phyloP scores from a whole-genome alignment of 2,888 invertebrate species.

The Zelleria hepariella region DNA sequence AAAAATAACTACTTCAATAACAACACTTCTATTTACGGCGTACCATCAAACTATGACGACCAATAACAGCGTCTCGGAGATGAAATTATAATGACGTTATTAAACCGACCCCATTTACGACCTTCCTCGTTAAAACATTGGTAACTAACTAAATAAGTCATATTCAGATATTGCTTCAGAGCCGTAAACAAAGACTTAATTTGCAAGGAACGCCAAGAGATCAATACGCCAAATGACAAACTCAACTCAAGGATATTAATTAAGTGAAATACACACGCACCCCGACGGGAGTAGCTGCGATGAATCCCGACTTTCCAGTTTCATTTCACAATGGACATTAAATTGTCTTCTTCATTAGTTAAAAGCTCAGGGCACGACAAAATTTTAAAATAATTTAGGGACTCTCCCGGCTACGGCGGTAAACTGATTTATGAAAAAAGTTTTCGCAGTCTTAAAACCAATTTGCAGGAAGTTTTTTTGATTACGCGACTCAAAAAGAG shows the following conservation, averaged over 20 bases:
- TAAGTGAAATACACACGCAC: not conserved
- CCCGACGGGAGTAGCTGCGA: not conserved
- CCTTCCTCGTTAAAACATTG: not conserved
- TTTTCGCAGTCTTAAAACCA: conserved; percentile 43
- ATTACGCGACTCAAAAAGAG: conserved; percentile 34
- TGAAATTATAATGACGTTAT: not conserved
- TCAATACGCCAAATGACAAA: not conserved
- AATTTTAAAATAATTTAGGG: not conserved
- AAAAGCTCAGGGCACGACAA: not conserved
- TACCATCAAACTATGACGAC: not conserved
- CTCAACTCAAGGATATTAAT: not conserved
- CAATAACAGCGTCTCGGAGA: not conserved
- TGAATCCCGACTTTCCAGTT: not conserved
- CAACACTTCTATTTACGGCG: not conserved
- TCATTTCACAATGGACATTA: not conserved
- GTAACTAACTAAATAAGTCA: not conserved
- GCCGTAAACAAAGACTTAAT: not conserved
- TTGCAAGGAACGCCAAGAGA: not conserved
- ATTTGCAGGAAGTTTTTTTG: conserved; percentile 41
- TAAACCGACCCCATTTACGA: not conserved
- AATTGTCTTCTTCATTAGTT: not conserved
- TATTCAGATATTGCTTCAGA: not conserved
- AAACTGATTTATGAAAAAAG: conserved; percentile 47
- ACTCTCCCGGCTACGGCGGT: not conserved
- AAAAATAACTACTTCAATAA: not conserved